phyloP scores from a whole-genome alignment of 2,797 vertebrate species.

The Decapterus maruadsi region DNA sequence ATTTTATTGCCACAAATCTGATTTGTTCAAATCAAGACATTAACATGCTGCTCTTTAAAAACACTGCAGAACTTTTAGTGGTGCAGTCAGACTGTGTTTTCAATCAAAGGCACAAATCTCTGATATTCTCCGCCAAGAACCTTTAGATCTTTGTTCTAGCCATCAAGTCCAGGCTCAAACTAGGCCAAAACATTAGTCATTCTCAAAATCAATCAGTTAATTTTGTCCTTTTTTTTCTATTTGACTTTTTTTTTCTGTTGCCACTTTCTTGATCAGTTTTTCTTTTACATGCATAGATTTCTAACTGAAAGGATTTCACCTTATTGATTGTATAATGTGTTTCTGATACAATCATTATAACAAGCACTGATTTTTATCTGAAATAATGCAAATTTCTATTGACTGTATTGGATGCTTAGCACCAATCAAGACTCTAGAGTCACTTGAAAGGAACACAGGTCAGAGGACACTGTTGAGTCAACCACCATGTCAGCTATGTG shows the following conservation, averaged over 20 bases:
- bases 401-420: neutral
- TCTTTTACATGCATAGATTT: constrained; percentile 34
- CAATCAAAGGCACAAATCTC: constrained; percentile 19
- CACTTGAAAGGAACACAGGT: neutral
- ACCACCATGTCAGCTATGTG: neutral
- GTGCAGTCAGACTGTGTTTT: neutral
- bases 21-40: constrained; percentile 20
- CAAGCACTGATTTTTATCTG: neutral
- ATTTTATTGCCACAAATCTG: neutral
- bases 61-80: neutral
- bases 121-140: constrained; percentile 26
- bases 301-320: neutral
- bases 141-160: neutral
- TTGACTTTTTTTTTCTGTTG: neutral
- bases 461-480: neutral
- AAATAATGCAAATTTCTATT: neutral
- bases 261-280: constrained; percentile 32
- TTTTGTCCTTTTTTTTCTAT: neutral
- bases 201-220: constrained; percentile 17
- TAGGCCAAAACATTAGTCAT: constrained; percentile 31
- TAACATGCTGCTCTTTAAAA: constrained; percentile 3
- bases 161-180: constrained; percentile 21
- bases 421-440: neutral
- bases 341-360: constrained; percentile 8
- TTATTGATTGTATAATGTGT: constrained; percentile 15